Percentiles rank a stretch among this genome's conserved stretches.
phyloP scores from a whole-genome alignment of 2,113 vertebrate genomes.

The Dasyornis broadbenti region DNA sequence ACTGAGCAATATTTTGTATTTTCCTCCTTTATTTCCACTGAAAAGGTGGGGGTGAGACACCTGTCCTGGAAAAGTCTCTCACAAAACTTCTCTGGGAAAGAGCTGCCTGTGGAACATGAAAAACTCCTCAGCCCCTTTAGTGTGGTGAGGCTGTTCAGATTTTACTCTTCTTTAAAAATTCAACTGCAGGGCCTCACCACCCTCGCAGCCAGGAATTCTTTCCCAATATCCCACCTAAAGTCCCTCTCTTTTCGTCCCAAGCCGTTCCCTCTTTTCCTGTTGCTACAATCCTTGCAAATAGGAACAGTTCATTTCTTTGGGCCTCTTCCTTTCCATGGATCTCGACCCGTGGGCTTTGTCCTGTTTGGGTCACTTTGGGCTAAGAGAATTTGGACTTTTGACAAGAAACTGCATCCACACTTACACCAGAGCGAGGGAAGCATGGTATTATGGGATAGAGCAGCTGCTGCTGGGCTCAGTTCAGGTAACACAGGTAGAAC shows the following conservation, averaged over 20 bases:
- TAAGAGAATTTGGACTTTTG: neutral
- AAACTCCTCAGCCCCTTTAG: neutral
- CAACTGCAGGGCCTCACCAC: neutral
- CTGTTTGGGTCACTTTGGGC: neutral
- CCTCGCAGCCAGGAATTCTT: neutral
- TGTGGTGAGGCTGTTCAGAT: neutral
- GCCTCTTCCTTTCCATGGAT: neutral
- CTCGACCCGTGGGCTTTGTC: neutral
- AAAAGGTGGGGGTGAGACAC: neutral
- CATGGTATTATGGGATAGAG: neutral
- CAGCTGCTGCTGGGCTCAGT: neutral
- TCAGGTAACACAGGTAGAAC: neutral
- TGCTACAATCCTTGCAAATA: accelerated
- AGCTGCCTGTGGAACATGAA: neutral
- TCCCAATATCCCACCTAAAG: neutral
- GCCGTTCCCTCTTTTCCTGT: neutral
- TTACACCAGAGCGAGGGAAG: neutral
- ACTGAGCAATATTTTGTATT: neutral
- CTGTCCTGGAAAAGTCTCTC: neutral
- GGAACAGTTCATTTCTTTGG: neutral
- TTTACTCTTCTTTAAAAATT: neutral
- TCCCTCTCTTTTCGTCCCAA: too few relatives aligned
- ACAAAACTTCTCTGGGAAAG: neutral
- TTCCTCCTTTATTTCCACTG: neutral
- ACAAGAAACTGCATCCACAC: neutral